Percentiles rank a stretch among this genome's conserved stretches.
Evolutionary conservation across 2,797 vertebrate species (phyloP).

Genomic region (Pangasius krempfi): DNA sequence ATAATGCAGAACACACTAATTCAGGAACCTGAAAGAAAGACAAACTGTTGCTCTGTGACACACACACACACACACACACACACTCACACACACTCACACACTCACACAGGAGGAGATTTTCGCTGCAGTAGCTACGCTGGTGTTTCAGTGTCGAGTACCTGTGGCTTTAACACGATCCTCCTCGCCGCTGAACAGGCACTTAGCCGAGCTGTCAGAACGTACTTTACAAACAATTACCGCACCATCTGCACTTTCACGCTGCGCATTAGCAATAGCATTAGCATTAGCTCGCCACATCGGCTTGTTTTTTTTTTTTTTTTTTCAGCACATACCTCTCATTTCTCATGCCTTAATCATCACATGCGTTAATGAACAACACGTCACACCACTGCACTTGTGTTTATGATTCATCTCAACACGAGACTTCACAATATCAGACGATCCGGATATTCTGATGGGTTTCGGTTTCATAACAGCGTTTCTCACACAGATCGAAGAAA

Average conservation of each 20-base stretch:
- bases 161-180: slow-evolving; percentile 11
- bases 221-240: slow-evolving; percentile 76
- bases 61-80: slow-evolving; percentile 3
- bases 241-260: slow-evolving; percentile 73
- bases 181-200: slow-evolving; percentile 50
- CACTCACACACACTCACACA: background rate
- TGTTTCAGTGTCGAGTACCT: slow-evolving; percentile 3
- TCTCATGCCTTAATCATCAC: slow-evolving; percentile 36
- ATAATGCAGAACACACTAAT: slow-evolving; percentile 2
- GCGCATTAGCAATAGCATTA: slow-evolving; percentile 57
- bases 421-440: background rate
- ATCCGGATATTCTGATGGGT: background rate
- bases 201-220: slow-evolving; percentile 71
- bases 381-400: background rate
- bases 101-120: background rate
- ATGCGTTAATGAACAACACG: no score
- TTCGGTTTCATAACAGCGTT: background rate
- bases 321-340: slow-evolving; percentile 24
- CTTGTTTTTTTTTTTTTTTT: background rate
- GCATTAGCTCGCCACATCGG: background rate
- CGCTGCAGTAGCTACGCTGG: background rate
- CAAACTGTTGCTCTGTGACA: background rate
- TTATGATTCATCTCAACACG: background rate
- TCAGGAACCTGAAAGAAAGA: background rate
- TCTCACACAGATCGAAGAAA: no score